Evolutionary conservation across 2,113 vertebrate species (phyloP).

Genomic region (Corythoichthys intestinalis): DNA sequence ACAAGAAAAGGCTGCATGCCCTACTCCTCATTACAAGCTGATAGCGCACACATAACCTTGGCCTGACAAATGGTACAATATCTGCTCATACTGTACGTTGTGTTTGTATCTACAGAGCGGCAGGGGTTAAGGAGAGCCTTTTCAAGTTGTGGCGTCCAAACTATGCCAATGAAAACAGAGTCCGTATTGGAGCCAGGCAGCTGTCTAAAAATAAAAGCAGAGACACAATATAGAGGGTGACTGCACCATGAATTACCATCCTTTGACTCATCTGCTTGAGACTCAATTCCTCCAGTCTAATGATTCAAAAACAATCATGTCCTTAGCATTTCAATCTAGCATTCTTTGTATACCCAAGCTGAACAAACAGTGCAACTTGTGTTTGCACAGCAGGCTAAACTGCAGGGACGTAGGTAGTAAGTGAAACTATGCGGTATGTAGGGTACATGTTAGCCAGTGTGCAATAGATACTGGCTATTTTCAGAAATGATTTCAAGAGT

Average conservation of each 20-base stretch:
- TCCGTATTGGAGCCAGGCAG: slow-evolving; percentile 60
- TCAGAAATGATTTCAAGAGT: neutral
- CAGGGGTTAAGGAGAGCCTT: slow-evolving; percentile 65
- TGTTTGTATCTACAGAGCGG: slow-evolving; percentile 29
- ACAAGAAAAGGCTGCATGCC: slow-evolving; percentile 65
- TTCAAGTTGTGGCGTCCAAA: slow-evolving; percentile 66
- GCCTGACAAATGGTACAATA: slow-evolving; percentile 60
- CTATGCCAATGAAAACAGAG: slow-evolving; percentile 72
- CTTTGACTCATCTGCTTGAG: slow-evolving; percentile 36
- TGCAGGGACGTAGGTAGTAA: neutral
- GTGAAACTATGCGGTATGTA: neutral
- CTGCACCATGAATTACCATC: slow-evolving; percentile 43
- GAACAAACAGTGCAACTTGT: neutral
- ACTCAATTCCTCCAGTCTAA: slow-evolving; percentile 10
- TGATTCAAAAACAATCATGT: slow-evolving; percentile 9
- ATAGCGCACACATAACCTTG: slow-evolving; percentile 57
- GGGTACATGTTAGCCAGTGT: neutral
- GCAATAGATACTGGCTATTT: slow-evolving; percentile 3
- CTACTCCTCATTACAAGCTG: slow-evolving; percentile 66
- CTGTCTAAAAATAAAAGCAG: slow-evolving; percentile 68
- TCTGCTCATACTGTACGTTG: slow-evolving; percentile 18
- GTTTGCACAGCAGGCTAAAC: neutral
- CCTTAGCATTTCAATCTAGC: neutral
- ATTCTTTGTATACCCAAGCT: neutral
- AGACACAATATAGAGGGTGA: slow-evolving; percentile 69